phyloP scores from a whole-genome alignment of 2,888 invertebrate genomes.

The Trachelus troglodyta region DNA sequence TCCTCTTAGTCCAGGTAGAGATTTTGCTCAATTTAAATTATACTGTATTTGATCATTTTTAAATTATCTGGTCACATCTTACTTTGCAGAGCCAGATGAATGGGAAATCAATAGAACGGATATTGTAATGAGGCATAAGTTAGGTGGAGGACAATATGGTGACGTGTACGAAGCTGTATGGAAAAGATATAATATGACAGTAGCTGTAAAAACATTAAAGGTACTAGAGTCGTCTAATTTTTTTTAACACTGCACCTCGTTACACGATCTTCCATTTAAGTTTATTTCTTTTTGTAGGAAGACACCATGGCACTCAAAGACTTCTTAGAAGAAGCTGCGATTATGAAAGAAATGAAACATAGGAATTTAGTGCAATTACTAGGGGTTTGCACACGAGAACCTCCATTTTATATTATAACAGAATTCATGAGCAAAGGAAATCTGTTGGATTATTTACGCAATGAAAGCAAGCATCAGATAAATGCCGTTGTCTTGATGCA shows the following conservation, averaged over 20 bases:
- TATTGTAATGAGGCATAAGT: constrained; percentile 97
- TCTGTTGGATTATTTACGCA: constrained; percentile 93
- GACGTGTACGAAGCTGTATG: constrained; percentile 97
- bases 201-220: constrained; percentile 98
- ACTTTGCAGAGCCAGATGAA: constrained; percentile 81
- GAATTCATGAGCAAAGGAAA: constrained; percentile 99
- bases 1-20: constrained; percentile 82
- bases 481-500: constrained; percentile 97
- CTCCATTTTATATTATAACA: constrained; percentile 99
- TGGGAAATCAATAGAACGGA: constrained; percentile 99
- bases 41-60: not conserved
- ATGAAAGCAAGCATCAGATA: constrained; percentile 85
- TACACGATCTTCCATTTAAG: not conserved
- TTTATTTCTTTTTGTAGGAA: constrained; percentile 70
- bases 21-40: not conserved
- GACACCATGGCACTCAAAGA: constrained; percentile 99
- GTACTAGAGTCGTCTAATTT: constrained; percentile 50
- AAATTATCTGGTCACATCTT: constrained; percentile 11
- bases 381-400: constrained; percentile 98
- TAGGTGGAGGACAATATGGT: constrained; percentile 95
- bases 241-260: not conserved
- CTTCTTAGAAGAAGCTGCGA: constrained; percentile 98
- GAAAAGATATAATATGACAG: constrained; percentile 94
- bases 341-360: constrained; percentile 99
- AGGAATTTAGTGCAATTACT: constrained; percentile 97